phyloP scores from a whole-genome alignment of 2,113 vertebrate genomes.

The Tyto alba region DNA sequence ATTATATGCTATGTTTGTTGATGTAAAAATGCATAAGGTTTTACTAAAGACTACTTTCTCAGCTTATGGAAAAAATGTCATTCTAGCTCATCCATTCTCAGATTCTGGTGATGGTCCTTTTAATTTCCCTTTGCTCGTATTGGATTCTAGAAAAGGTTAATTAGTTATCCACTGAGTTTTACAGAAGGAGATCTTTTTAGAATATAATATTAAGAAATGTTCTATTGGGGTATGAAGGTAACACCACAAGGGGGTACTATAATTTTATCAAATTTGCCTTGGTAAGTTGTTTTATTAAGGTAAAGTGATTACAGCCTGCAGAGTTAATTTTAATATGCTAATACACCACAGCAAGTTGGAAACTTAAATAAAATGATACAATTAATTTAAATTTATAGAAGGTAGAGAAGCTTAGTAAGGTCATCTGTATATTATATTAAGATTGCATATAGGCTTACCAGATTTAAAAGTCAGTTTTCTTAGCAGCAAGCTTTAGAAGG shows the following conservation, averaged over 20 bases:
- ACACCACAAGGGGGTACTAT: conserved; percentile 72
- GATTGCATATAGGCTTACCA: conserved; percentile 15
- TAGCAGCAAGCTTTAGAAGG: conserved; percentile 15
- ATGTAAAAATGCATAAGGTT: background rate
- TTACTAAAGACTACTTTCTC: background rate
- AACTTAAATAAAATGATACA: conserved; percentile 70
- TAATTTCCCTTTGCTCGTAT: conserved; percentile 57
- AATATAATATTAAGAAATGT: conserved; percentile 49
- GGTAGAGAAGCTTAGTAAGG: conserved; percentile 63
- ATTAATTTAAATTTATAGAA: conserved; percentile 71
- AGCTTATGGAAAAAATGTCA: background rate
- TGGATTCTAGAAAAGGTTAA: conserved; percentile 70
- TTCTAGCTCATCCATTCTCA: background rate
- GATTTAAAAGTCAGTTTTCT: conserved; percentile 49
- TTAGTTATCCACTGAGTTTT: conserved; percentile 60
- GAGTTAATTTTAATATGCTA: conserved; percentile 79
- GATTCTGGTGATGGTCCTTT: background rate
- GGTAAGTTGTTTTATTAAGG: conserved; percentile 67
- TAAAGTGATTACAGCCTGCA: conserved; percentile 71
- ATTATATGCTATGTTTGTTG: background rate
- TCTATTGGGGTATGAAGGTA: conserved; percentile 69
- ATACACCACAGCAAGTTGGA: conserved; percentile 69
- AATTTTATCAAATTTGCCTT: conserved; percentile 74
- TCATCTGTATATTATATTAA: conserved; percentile 64
- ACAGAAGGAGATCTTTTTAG: conserved; percentile 45